phyloP scores from a whole-genome alignment of 1,140 invertebrate species.

The Sinonovacula constricta region DNA sequence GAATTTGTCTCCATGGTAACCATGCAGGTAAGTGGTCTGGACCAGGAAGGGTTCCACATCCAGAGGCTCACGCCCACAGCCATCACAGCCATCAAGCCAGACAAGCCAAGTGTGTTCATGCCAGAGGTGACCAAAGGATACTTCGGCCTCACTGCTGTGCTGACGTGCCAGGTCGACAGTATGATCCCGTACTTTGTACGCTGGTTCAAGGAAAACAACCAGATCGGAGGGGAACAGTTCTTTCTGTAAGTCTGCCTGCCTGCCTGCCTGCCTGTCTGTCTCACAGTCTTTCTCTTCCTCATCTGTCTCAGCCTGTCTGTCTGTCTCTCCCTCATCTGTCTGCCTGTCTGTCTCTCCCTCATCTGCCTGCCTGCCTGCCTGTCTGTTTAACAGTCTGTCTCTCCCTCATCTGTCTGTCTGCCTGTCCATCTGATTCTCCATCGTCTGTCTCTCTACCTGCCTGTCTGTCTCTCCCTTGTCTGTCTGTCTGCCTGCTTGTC shows the following conservation, averaged over 20 bases:
- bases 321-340: no score
- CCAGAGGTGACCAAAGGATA: constrained; percentile 70
- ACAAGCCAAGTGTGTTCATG: constrained; percentile 72
- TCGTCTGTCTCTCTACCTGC: no score
- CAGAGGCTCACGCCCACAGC: constrained; percentile 75
- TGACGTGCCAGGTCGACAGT: constrained; percentile 81
- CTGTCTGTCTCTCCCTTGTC: no score
- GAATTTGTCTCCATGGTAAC: neutral
- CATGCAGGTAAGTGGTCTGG: constrained; percentile 72
- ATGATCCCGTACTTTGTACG: constrained; percentile 80
- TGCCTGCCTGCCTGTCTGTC: no score
- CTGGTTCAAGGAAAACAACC: constrained; percentile 79
- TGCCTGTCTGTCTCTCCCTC: no score
- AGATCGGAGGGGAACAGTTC: constrained; percentile 68
- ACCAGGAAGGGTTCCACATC: constrained; percentile 69
- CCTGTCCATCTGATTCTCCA: no score
- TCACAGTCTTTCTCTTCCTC: neutral
- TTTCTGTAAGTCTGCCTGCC: constrained; percentile 68
- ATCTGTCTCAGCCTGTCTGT: neutral
- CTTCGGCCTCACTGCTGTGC: constrained; percentile 69
- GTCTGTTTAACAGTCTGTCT: no score
- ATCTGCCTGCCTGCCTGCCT: no score
- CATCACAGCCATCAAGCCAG: constrained; percentile 68
- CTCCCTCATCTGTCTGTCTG: no score
- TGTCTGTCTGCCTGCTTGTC: no score